These are phyloP conservation scores for Heliconius cydno DNA, from an alignment of 2,888 invertebrate genomes.

Conservation along the genomic window DNA sequence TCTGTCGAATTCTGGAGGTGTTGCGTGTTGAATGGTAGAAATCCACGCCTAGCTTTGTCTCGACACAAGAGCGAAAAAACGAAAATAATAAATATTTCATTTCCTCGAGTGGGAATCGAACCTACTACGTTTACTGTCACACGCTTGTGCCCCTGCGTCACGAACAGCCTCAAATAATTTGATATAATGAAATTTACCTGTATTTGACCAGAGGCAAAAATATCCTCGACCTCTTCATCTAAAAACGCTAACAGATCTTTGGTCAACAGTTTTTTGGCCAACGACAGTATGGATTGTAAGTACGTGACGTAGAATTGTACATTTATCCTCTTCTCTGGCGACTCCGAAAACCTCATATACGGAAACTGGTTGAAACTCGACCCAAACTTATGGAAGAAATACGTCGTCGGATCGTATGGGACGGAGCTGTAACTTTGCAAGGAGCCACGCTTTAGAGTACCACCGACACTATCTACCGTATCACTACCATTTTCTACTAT, in stretches of 20 bases:
- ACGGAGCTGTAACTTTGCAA: conserved; percentile 85
- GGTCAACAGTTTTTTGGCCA: conserved; percentile 92
- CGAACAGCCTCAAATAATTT: too few relatives aligned
- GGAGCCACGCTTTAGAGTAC: conserved; percentile 73
- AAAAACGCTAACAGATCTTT: conserved; percentile 92
- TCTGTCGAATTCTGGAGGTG: too few relatives aligned
- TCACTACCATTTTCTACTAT: conserved; percentile 72
- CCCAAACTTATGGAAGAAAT: conserved; percentile 96
- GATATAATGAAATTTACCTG: conserved; percentile 61
- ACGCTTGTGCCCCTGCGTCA: too few relatives aligned
- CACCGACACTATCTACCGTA: conserved; percentile 62
- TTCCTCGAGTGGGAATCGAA: too few relatives aligned
- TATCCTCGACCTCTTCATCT: conserved; percentile 92
- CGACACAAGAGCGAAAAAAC: too few relatives aligned
- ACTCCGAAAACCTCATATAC: conserved; percentile 90
- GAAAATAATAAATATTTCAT: too few relatives aligned
- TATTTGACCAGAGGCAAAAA: conserved; percentile 88
- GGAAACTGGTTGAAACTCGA: conserved; percentile 96
- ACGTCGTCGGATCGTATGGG: conserved; percentile 91
- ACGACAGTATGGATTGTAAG: conserved; percentile 89
- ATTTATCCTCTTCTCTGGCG: conserved; percentile 85
- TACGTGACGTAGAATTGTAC: conserved; percentile 90
- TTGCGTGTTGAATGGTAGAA: too few relatives aligned
- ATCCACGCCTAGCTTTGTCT: too few relatives aligned
- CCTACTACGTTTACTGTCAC: too few relatives aligned